phyloP scores from a whole-genome alignment of 2,797 vertebrate species.

The Epinephelus awoara region DNA sequence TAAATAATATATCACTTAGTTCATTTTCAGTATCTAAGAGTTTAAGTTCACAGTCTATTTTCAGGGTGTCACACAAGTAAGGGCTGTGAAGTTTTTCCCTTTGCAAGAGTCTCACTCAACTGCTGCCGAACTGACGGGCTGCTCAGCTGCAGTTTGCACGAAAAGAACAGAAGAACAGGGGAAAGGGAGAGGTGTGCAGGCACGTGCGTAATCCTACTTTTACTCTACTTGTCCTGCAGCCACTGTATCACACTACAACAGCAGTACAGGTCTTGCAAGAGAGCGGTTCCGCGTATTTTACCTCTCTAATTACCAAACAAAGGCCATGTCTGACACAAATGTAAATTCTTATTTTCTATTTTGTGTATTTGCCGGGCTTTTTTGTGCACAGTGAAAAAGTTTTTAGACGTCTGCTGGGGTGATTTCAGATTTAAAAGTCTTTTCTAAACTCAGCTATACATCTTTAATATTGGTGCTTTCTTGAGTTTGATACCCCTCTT shows the following conservation, averaged over 20 bases:
- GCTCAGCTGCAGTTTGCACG: constrained; percentile 27
- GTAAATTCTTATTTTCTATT: too few species aligned
- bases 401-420: not conserved
- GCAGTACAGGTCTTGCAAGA: not conserved
- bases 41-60: constrained; percentile 61
- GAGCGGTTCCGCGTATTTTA: not conserved
- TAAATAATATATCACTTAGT: constrained; percentile 58
- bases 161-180: constrained; percentile 6
- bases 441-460: not conserved
- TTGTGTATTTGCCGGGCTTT: too few species aligned
- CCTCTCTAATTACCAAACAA: not conserved
- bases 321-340: not conserved
- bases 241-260: not conserved
- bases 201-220: not conserved
- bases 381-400: not conserved
- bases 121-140: constrained; percentile 31
- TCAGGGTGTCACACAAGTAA: constrained; percentile 52
- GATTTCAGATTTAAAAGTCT: not conserved
- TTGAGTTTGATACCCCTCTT: not conserved
- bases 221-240: not conserved
- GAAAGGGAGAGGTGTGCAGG: not conserved
- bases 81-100: constrained; percentile 55
- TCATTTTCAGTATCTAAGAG: constrained; percentile 49
- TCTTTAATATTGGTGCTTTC: not conserved
- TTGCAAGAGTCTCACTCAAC: constrained; percentile 37